A percentile compares a stretch with the other conserved stretches of the same genome.
Evolutionary conservation across 2,888 invertebrate species (phyloP).

Genomic region (Campaea margaritaria): DNA sequence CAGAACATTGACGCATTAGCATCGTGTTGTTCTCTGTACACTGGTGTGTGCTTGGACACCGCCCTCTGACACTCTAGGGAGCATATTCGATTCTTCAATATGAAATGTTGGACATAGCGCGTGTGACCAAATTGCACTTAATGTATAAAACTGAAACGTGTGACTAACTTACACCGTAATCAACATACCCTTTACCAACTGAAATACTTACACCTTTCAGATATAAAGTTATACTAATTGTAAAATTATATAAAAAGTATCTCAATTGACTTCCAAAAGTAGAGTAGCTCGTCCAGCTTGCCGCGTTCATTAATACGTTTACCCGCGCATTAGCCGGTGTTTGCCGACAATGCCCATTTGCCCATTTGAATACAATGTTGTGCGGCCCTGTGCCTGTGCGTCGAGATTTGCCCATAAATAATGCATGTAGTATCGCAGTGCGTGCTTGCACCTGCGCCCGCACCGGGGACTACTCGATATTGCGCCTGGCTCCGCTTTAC

Average conservation of each 20-base stretch:
- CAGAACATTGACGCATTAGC: conserved; percentile 16
- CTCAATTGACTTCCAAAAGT: background rate
- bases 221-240: too few species aligned
- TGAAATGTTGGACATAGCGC: too few species aligned
- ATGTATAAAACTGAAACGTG: too few species aligned
- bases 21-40: background rate
- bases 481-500: background rate
- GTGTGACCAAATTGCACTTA: too few species aligned
- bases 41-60: too few species aligned
- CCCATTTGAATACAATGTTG: conserved; percentile 14
- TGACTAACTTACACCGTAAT: too few species aligned
- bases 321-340: conserved; percentile 1
- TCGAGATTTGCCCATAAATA: conserved; percentile 5
- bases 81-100: too few species aligned
- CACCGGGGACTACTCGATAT: background rate
- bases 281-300: too few species aligned
- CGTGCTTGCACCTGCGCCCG: conserved; percentile 4
- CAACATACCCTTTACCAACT: too few species aligned
- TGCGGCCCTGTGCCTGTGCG: too few species aligned
- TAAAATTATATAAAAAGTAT: background rate
- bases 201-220: too few species aligned
- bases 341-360: conserved; percentile 5
- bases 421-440: conserved; percentile 2
- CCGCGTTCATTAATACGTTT: conserved; percentile 13
- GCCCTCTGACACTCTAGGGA: too few species aligned